Evolutionary conservation across 1,140 invertebrate species (phyloP).

Genomic region (Lamellibrachia luymesi): DNA sequence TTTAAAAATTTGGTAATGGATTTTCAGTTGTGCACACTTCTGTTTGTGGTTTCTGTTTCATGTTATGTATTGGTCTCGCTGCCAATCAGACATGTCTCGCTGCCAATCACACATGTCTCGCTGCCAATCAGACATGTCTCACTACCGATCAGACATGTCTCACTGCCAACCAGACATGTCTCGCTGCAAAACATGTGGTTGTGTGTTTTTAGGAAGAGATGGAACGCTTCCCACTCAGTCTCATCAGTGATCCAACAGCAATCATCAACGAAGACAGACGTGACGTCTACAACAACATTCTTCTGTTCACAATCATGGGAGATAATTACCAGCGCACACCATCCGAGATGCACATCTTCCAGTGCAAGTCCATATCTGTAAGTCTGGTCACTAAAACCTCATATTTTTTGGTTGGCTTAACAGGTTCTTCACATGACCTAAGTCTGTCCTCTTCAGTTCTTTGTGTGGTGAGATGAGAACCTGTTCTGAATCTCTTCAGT

Average conservation of each 20-base stretch:
- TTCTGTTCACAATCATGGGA: slow-evolving; percentile 85
- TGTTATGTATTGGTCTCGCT: too few relatives aligned
- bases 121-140: not conserved
- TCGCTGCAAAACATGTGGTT: not conserved
- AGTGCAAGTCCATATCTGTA: slow-evolving; percentile 59
- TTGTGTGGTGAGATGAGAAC: not conserved
- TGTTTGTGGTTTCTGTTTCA: too few relatives aligned
- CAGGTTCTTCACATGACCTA: too few relatives aligned
- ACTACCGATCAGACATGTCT: too few relatives aligned
- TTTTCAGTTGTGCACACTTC: too few relatives aligned
- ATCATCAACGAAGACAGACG: slow-evolving; percentile 94
- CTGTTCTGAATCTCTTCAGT: not conserved
- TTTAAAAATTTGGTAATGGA: too few relatives aligned
- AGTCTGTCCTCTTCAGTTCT: not conserved
- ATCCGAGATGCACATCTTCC: slow-evolving; percentile 98
- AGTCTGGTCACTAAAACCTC: slow-evolving; percentile 26
- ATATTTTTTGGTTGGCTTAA: not conserved
- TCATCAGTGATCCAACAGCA: slow-evolving; percentile 92
- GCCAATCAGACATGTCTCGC: not conserved
- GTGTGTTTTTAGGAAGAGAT: slow-evolving; percentile 68
- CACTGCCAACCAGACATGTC: too few relatives aligned
- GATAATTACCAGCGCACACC: slow-evolving; percentile 58
- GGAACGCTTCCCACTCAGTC: slow-evolving; percentile 88
- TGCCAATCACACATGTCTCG: not conserved
- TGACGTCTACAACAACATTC: slow-evolving; percentile 97